Conservation (phyloP, 2,888 invertebrate species). For the Parnassius orleans region DNA sequence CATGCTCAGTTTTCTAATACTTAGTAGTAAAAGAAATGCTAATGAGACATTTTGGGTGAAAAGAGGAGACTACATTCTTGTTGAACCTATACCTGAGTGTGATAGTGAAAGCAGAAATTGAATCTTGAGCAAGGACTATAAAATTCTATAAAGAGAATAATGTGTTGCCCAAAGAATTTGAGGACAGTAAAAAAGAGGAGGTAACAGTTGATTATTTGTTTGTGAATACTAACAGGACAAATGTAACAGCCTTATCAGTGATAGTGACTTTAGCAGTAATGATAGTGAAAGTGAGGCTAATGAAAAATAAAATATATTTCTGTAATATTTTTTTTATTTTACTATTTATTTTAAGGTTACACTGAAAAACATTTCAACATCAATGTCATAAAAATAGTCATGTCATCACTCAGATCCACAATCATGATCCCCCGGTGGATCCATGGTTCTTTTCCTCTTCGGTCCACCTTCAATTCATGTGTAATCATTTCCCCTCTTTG, state of each 20-base stretch:
- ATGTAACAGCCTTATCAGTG: slow-evolving; percentile 50
- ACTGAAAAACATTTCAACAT: background rate
- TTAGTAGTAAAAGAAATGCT: too few species aligned
- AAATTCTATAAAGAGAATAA: slow-evolving; percentile 83
- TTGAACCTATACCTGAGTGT: slow-evolving; percentile 95
- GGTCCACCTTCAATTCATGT: too few species aligned
- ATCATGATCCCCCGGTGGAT: too few species aligned
- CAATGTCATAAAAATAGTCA: background rate
- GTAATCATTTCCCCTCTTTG: too few species aligned
- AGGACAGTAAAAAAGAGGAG: slow-evolving; percentile 47
- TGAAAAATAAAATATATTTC: slow-evolving; percentile 1
- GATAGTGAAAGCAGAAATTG: slow-evolving; percentile 97
- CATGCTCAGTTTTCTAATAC: too few species aligned
- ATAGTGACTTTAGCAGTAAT: slow-evolving; percentile 40
- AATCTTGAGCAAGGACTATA: slow-evolving; percentile 84
- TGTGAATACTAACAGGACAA: slow-evolving; percentile 81
- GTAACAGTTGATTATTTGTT: slow-evolving; percentile 60
- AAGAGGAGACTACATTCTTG: slow-evolving; percentile 92
- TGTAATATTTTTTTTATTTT: background rate
- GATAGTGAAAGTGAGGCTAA: slow-evolving; percentile 37
- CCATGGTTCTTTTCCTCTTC: too few species aligned
- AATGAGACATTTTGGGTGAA: slow-evolving; percentile 86
- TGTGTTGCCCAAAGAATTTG: slow-evolving; percentile 71
- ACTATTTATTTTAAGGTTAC: background rate
- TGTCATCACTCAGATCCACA: too few species aligned